Conservation (phyloP, 2,113 vertebrate species). For the Tricholaema leucomelas region DNA sequence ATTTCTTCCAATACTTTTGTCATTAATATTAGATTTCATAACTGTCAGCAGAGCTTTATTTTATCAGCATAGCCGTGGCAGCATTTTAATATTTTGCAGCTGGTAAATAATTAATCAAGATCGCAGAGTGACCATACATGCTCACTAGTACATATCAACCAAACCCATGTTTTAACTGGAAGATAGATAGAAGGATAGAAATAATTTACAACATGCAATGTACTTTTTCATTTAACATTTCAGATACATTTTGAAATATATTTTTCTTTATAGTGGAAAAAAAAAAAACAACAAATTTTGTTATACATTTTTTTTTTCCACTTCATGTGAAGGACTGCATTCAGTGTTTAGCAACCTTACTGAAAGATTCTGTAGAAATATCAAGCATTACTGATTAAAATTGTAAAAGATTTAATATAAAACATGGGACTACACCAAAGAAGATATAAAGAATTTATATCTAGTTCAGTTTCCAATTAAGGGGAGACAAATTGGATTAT, state of each 20-base stretch:
- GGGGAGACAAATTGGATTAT: neutral
- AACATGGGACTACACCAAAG: neutral
- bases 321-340: neutral
- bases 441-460: neutral
- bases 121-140: neutral
- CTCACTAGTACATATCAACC: neutral
- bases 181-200: neutral
- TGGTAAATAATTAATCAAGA: neutral
- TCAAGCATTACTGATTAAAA: neutral
- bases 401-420: neutral
- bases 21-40: neutral
- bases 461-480: neutral
- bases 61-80: neutral
- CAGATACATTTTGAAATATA: neutral
- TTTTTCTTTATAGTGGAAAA: neutral
- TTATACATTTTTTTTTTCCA: neutral
- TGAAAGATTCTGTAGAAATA: neutral
- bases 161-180: neutral
- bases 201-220: neutral
- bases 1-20: neutral
- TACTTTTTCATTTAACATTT: neutral
- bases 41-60: neutral
- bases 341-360: neutral
- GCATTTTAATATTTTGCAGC: neutral
- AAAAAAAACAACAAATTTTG: accelerated